Conservation (phyloP, 2,113 vertebrate species). For the Erinaceus europaeus region DNA sequence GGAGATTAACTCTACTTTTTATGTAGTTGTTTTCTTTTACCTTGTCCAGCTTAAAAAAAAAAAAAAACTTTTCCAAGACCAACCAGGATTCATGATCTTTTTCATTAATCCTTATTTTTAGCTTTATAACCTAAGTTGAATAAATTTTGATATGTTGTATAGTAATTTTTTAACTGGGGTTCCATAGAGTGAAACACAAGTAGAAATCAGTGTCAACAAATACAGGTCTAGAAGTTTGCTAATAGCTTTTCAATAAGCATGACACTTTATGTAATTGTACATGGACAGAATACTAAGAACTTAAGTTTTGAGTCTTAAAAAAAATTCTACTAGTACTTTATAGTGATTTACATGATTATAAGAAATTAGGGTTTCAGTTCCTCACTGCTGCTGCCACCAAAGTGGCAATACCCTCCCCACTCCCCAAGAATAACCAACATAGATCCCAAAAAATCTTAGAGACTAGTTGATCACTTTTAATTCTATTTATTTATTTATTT, state of each 20-base stretch:
- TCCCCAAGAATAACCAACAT: too few relatives aligned
- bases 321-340: too few relatives aligned
- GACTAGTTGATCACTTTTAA: too few relatives aligned
- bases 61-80: background rate
- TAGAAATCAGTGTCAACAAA: background rate
- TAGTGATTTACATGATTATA: too few relatives aligned
- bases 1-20: slow-evolving; percentile 4
- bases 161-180: background rate
- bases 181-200: background rate
- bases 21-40: slow-evolving; percentile 51
- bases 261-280: too few relatives aligned
- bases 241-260: background rate
- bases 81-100: background rate
- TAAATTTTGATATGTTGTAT: background rate
- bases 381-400: too few relatives aligned
- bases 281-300: too few relatives aligned
- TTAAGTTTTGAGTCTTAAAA: too few relatives aligned
- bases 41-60: background rate
- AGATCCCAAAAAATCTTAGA: too few relatives aligned
- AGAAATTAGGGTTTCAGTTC: too few relatives aligned
- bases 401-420: too few relatives aligned
- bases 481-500: too few relatives aligned
- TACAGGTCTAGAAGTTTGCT: background rate
- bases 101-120: slow-evolving; percentile 7
- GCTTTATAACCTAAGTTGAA: background rate